phyloP scores from a whole-genome alignment of 2,113 vertebrate genomes.

The Cheirogaleus medius region DNA sequence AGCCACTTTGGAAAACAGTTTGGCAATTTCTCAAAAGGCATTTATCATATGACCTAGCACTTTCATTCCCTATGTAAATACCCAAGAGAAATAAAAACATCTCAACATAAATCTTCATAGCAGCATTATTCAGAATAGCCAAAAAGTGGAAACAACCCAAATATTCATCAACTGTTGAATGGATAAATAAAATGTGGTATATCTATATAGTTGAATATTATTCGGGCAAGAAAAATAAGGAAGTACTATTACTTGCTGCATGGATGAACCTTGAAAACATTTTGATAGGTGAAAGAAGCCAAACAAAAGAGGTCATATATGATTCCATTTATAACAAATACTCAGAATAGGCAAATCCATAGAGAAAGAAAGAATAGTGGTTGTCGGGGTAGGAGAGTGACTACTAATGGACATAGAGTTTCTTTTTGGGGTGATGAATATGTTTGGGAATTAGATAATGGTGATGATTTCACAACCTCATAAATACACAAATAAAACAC shows the following conservation, averaged over 20 bases:
- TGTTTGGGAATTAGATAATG: neutral
- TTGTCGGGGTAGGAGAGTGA: neutral
- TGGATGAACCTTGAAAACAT: neutral
- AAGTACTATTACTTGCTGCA: neutral
- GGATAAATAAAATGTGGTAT: neutral
- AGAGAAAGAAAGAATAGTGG: neutral
- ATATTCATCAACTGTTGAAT: neutral
- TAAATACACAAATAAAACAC: constrained; percentile 5
- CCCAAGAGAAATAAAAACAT: neutral
- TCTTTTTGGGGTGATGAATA: neutral
- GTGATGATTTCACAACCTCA: neutral
- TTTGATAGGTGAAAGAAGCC: neutral
- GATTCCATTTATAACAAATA: neutral
- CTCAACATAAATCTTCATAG: neutral
- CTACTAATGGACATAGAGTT: neutral
- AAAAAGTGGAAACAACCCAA: neutral
- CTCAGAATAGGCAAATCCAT: neutral
- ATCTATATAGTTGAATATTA: neutral
- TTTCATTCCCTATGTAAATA: neutral
- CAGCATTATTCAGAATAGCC: neutral
- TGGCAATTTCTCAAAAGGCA: neutral
- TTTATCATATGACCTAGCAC: neutral
- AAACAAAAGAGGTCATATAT: neutral
- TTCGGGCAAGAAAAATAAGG: neutral
- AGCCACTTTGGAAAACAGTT: neutral